phyloP scores from a whole-genome alignment of 2,797 vertebrate species.

The Pseudotriccus pelzelni region DNA sequence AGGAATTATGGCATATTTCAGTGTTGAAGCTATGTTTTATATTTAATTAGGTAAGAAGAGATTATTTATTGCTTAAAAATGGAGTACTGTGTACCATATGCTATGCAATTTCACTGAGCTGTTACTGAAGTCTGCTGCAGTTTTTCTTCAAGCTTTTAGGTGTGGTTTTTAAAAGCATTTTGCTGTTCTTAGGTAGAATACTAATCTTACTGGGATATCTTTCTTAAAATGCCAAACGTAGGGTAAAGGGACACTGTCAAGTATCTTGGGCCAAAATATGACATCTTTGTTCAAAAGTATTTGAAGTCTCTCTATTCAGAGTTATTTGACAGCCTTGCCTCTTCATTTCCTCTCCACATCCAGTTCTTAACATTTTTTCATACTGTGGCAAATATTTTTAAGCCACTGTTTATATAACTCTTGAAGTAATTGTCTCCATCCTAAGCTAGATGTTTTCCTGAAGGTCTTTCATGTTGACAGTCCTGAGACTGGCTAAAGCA shows the following conservation, averaged over 20 bases:
- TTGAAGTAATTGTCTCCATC: not conserved
- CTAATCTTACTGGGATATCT: constrained; percentile 21
- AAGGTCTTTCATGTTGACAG: not conserved
- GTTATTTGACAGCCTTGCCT: not conserved
- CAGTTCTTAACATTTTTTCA: not conserved
- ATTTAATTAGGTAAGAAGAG: not conserved
- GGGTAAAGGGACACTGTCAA: constrained; percentile 16
- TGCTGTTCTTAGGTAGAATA: constrained; percentile 44
- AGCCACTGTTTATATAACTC: not conserved
- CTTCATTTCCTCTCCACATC: constrained; percentile 3
- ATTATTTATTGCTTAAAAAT: constrained; percentile 54
- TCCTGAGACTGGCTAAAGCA: not conserved
- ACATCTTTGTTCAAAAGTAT: not conserved
- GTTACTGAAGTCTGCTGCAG: constrained; percentile 11
- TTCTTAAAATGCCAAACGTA: constrained; percentile 50
- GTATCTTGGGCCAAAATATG: not conserved
- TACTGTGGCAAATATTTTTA: not conserved
- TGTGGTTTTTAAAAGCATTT: constrained; percentile 23
- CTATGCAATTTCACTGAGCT: constrained; percentile 10
- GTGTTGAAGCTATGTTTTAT: constrained; percentile 12
- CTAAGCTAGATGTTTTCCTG: not conserved
- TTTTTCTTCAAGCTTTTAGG: not conserved
- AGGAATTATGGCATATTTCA: not conserved
- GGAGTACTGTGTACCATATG: constrained; percentile 12
- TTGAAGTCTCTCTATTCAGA: not conserved